Base-by-base conservation (phyloP, 2,797 vertebrate species). In the Linurgus olivaceus region DNA sequence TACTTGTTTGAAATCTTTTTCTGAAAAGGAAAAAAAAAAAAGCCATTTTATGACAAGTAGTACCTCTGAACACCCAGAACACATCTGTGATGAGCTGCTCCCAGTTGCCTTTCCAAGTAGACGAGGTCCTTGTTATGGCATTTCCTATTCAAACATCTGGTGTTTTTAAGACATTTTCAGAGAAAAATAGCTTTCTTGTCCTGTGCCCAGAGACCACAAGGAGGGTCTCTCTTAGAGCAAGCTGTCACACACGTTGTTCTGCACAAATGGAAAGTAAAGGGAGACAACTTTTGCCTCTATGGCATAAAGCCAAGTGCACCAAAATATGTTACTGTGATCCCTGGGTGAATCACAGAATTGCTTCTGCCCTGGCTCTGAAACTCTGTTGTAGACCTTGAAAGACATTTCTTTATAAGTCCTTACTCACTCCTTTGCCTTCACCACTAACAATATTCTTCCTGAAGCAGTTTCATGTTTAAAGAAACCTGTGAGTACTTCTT, bases 61-160 rank as follows among this genome's bases (percentile, higher is more conserved):
- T 87, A 90, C 54, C 83, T 66, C 62, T 82, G 21, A 90, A 23
- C 65, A 67, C 54, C 29, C 73, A 76, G 83, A 93, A 71, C 31
- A 86, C 47, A 93, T 77, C 75, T 75, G 76, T 90, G 85, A 92
- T 78, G 55, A 94, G 28, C 33, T 94, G 81, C 40, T 95, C 24
- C 48, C 61, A 62, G 72, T n/a, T 91, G 82, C 48, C 37, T 91
- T 81, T 96, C 65, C 88, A 93, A 94, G 68, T 78, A 96, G 84
- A 93, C 6, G 47, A 17, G 26, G 17, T 90, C 24, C 51, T 96
- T 94, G 61, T 95, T 94, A 68, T 29, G 16, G 44, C 54, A 88
- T 96, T 87, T 85, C 29, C 72, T 79, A 4, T 85, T 96, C 65
- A 88, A 96, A 96, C 86, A 96, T 91, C 88, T 96, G 93, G 70